phyloP scores from a whole-genome alignment of 2,113 vertebrate genomes.

The Synchiropus splendidus region DNA sequence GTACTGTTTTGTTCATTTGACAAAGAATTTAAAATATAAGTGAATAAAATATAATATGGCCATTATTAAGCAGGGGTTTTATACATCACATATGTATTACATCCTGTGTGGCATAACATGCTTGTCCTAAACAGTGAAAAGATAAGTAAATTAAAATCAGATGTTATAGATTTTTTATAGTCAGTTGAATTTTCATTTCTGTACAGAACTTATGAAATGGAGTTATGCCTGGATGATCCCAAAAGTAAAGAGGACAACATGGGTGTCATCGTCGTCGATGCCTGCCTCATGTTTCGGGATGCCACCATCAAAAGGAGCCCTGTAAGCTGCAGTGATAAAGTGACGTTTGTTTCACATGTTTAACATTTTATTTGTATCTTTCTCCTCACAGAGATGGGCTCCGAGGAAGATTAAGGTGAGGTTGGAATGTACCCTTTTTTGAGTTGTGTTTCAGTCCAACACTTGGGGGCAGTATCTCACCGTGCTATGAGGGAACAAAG shows the following conservation, averaged over 20 bases:
- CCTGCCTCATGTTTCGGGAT: constrained; percentile 77
- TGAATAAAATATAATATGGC: no score
- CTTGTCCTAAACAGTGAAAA: no score
- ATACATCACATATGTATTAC: no score
- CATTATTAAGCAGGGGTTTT: no score
- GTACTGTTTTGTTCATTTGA: no score
- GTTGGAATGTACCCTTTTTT: no score
- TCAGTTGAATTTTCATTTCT: neutral
- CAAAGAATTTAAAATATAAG: no score
- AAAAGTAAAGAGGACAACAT: constrained; percentile 88
- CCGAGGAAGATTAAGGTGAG: constrained; percentile 53
- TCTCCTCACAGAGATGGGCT: constrained; percentile 47
- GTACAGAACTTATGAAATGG: constrained; percentile 71
- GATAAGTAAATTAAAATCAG: no score
- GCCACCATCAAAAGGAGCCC: constrained; percentile 79
- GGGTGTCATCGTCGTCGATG: constrained; percentile 81
- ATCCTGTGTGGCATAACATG: no score
- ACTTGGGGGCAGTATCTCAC: constrained; percentile 71
- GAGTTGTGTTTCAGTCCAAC: constrained; percentile 8
- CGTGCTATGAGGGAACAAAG: constrained; percentile 47
- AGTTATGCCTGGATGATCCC: constrained; percentile 79
- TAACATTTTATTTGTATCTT: no score
- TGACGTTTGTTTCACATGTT: no score
- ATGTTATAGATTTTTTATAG: no score
- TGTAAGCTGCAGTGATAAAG: constrained; percentile 27